Conservation (phyloP, 2,888 invertebrate species). For the Taenaris catops region DNA sequence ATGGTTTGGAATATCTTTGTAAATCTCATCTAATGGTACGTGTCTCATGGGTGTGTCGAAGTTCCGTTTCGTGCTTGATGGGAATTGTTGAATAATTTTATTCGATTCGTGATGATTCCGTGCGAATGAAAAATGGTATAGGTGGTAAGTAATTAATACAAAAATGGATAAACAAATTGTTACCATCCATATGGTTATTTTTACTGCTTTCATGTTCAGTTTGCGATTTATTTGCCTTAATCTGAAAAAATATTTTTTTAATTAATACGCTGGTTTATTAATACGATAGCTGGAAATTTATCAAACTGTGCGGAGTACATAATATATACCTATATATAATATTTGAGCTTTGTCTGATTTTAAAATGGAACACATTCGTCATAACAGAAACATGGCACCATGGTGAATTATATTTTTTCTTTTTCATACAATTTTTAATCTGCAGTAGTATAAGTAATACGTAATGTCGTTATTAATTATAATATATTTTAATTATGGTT, state of each 20-base stretch:
- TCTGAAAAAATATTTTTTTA: slow-evolving; percentile 34
- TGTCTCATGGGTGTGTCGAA: slow-evolving; percentile 38
- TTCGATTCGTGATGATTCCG: slow-evolving; percentile 11
- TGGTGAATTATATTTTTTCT: no score
- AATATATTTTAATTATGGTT: no score
- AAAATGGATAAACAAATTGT: slow-evolving; percentile 21
- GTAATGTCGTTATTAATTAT: no score
- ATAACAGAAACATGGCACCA: no score
- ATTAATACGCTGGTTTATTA: neutral
- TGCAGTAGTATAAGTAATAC: no score
- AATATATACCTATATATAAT: no score
- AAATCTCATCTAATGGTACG: slow-evolving; percentile 39
- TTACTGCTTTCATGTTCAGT: slow-evolving; percentile 39
- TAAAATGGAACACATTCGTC: no score
- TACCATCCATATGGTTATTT: slow-evolving; percentile 32
- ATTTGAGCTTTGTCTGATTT: no score
- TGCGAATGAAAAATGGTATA: slow-evolving; percentile 30
- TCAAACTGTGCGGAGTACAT: no score
- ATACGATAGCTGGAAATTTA: no score
- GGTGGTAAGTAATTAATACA: slow-evolving; percentile 34
- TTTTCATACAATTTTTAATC: no score
- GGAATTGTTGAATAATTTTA: slow-evolving; percentile 3
- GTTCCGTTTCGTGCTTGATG: slow-evolving; percentile 10
- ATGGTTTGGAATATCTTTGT: slow-evolving; percentile 29
- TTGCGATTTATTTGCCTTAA: slow-evolving; percentile 38